Evolutionary conservation across 2,113 vertebrate genomes (phyloP), one percentile per base, ranked within the genome.

Genomic region (Epinephelus lanceolatus): DNA sequence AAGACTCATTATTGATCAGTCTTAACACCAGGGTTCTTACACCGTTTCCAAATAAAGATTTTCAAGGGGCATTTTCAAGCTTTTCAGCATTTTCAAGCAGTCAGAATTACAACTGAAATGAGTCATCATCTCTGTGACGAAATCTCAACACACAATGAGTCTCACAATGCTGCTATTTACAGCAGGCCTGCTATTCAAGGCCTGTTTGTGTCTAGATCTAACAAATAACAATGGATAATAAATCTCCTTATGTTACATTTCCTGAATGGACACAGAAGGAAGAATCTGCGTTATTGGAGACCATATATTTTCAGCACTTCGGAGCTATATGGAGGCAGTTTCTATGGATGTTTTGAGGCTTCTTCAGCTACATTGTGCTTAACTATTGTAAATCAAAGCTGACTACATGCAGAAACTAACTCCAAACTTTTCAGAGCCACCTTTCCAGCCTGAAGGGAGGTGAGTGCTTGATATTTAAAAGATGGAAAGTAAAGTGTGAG

Each of bases 391-490:
- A 37, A 79, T 70, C 56, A 5, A 61, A 62, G 27, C 30, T 12
- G 18, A 49, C n/a, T 40, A 4, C 61, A 5, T 37, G 33, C 8
- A 37, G 33, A 37, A 37, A 37, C 33, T 37, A 37, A 6, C 33
- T 37, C 5, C 27, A 60, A 40, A 37, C 15, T 47, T 73, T 42
- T 70, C 61, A 25, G n/a, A 59, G 51, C 25, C 37, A 17, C 13
- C 3, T 68, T 55, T 75, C 23, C 72, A 47, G 40, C 33, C 30
- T 21, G 42, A 60, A 25, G 18, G 19, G 15, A 14, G 4, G 10
- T 7, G n/a, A 65, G 25, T 5, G 57, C 68, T 84, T 71, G 14
- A 79, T 62, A 21, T 45, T 49, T 62, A 33, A 52, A 69, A 53
- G 15, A 33, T 13, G 9, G 18, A 63, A 66, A 27, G 5, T 51